Percentiles rank a stretch among this genome's conserved stretches.
phyloP scores from a whole-genome alignment of 2,888 invertebrate genomes.

The Platycnemis pennipes region DNA sequence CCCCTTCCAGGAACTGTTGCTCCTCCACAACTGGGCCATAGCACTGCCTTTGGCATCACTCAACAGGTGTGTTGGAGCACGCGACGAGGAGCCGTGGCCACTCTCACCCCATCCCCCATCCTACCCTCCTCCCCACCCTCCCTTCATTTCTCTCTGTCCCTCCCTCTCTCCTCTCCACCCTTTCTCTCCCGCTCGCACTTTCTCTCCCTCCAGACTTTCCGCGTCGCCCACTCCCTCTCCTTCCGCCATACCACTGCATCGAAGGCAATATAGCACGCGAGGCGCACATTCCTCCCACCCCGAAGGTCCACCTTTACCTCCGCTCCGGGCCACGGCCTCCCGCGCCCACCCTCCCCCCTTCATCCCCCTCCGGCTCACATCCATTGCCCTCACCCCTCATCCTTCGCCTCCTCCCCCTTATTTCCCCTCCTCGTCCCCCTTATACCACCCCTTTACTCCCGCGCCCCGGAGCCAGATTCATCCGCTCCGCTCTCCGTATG shows the following conservation, averaged over 20 bases:
- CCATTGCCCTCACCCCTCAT: background rate
- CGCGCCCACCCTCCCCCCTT: background rate
- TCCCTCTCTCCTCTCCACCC: background rate
- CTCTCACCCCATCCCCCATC: constrained; percentile 27
- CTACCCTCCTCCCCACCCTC: background rate
- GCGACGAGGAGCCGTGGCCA: constrained; percentile 58
- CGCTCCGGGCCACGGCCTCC: background rate
- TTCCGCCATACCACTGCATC: constrained; percentile 43
- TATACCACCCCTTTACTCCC: background rate
- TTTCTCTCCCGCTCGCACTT: background rate
- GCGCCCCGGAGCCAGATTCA: background rate
- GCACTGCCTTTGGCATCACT: constrained; percentile 63
- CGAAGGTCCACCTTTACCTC: background rate
- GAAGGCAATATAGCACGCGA: constrained; percentile 23
- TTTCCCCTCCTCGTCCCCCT: background rate
- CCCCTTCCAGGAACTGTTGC: constrained; percentile 65
- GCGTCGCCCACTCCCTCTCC: background rate
- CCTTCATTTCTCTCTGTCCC: background rate
- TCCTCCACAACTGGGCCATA: constrained; percentile 65
- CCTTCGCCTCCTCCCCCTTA: background rate
- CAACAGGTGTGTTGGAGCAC: constrained; percentile 66
- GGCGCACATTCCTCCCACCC: background rate
- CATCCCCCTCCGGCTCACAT: background rate
- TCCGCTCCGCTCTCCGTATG: constrained; percentile 18
- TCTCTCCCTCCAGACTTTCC: background rate